These are phyloP conservation scores for Cyprinodon brontotheroides DNA, from an alignment of 2,113 vertebrate genomes.

Conservation along the genomic window DNA sequence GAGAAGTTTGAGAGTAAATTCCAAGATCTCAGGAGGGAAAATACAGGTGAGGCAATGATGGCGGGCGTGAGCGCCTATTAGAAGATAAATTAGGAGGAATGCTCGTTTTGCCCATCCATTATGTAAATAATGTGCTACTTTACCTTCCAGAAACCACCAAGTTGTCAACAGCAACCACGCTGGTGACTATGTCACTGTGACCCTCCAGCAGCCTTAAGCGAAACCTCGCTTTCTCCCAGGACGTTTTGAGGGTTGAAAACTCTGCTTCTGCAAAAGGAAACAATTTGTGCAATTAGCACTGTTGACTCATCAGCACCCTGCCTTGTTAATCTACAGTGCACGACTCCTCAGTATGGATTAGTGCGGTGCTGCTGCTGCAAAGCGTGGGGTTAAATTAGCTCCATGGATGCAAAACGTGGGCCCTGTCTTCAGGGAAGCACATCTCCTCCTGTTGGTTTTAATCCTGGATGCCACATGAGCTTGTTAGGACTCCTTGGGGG, in stretches of 20 bases:
- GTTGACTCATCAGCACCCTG: slow-evolving; percentile 55
- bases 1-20: slow-evolving; percentile 14
- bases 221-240: slow-evolving; percentile 80
- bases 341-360: slow-evolving; percentile 59
- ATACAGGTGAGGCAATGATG: slow-evolving; percentile 35
- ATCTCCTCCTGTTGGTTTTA: slow-evolving; percentile 50
- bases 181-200: slow-evolving; percentile 84
- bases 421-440: slow-evolving; percentile 40
- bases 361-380: slow-evolving; percentile 41
- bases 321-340: slow-evolving; percentile 47
- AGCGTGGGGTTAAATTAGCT: slow-evolving; percentile 51
- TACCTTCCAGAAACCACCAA: slow-evolving; percentile 84
- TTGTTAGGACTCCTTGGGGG: slow-evolving; percentile 43
- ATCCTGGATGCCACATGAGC: slow-evolving; percentile 41
- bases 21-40: slow-evolving; percentile 37
- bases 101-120: slow-evolving; percentile 61
- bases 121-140: slow-evolving; percentile 44
- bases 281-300: slow-evolving; percentile 58
- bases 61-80: slow-evolving; percentile 38
- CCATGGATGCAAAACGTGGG: slow-evolving; percentile 45
- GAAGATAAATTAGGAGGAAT: slow-evolving; percentile 60
- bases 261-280: slow-evolving; percentile 66
- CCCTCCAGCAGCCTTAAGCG: slow-evolving; percentile 79
- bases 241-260: slow-evolving; percentile 64
- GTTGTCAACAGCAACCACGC: slow-evolving; percentile 80